phyloP scores from a whole-genome alignment of 1,140 invertebrate species.

The Aphelinus certus region DNA sequence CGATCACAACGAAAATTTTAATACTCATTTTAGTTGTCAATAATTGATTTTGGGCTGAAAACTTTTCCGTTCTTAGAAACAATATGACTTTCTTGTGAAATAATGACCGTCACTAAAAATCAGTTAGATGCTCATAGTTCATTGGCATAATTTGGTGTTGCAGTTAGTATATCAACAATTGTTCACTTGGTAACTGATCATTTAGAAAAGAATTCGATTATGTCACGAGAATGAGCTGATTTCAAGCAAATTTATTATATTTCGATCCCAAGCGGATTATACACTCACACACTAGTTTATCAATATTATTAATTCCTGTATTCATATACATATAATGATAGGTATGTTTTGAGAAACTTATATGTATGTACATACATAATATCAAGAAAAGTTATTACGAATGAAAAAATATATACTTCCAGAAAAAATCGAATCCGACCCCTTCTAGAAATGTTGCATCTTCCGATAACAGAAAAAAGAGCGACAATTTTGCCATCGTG shows the following conservation, averaged over 20 bases:
- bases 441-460: constrained; percentile 11
- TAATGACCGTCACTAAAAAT: too few relatives aligned
- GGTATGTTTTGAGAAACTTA: neutral
- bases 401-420: constrained; percentile 7
- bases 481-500: constrained; percentile 33
- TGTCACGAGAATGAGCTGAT: constrained; percentile 3
- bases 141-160: too few relatives aligned
- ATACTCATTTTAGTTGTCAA: too few relatives aligned
- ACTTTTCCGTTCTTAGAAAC: too few relatives aligned
- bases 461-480: constrained; percentile 16
- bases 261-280: neutral
- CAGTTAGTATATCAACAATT: too few relatives aligned
- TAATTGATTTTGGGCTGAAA: too few relatives aligned
- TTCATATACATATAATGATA: too few relatives aligned
- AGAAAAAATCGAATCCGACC: constrained; percentile 34
- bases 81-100: too few relatives aligned
- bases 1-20: too few relatives aligned
- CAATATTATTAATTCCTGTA: neutral
- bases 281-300: neutral
- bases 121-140: too few relatives aligned
- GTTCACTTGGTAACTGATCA: too few relatives aligned
- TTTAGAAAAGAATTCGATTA: constrained; percentile 1
- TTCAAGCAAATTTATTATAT: constrained; percentile 12
- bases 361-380: constrained; percentile 3
- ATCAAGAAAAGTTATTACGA: neutral